Percentiles rank a stretch among this genome's conserved stretches.
Evolutionary conservation across 2,888 invertebrate species (phyloP).

Genomic region (Heliconius charithonia): DNA sequence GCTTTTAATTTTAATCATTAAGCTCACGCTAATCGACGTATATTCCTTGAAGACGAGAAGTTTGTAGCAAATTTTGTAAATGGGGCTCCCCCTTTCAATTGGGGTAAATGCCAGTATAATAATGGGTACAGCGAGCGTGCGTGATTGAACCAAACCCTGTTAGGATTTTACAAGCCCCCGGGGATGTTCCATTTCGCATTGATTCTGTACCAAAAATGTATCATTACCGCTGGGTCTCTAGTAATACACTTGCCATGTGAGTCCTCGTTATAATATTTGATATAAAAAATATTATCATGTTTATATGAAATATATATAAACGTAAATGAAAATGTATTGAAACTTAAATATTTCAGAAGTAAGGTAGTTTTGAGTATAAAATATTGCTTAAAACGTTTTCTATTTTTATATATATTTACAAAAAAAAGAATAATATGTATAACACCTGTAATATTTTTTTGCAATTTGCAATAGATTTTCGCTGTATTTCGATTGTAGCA

Average conservation of each 20-base stretch:
- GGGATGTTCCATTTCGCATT: slow-evolving; percentile 44
- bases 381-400: neutral
- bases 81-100: slow-evolving; percentile 39
- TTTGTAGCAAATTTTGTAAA: slow-evolving; percentile 38
- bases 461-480: no score
- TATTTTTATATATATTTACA: neutral
- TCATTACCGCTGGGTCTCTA: slow-evolving; percentile 35
- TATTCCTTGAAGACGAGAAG: slow-evolving; percentile 26
- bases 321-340: neutral
- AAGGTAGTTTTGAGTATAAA: neutral
- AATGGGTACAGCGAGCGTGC: slow-evolving; percentile 43
- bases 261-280: slow-evolving; percentile 14
- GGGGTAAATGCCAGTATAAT: slow-evolving; percentile 43
- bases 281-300: slow-evolving; percentile 14
- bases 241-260: slow-evolving; percentile 10
- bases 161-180: slow-evolving; percentile 43
- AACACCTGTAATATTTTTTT: no score
- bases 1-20: slow-evolving; percentile 13
- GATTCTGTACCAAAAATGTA: slow-evolving; percentile 45
- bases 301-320: neutral
- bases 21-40: slow-evolving; percentile 12
- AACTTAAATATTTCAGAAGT: neutral
- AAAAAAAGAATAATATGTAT: neutral
- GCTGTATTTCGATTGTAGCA: no score
- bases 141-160: slow-evolving; percentile 47